Conservation (phyloP, 2,888 invertebrate species). For the Microctonus aethiopoides region DNA sequence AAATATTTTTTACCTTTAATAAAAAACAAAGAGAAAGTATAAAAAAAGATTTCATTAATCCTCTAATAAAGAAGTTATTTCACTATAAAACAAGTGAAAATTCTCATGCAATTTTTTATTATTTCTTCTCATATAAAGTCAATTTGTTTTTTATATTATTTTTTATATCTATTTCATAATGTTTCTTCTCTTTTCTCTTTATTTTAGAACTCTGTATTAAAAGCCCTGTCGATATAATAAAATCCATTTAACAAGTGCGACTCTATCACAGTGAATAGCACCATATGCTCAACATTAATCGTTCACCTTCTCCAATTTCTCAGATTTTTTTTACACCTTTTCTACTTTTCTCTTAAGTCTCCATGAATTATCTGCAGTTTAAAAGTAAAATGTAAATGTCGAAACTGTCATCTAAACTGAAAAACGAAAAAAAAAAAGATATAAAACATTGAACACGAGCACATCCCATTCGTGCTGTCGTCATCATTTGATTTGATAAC, state of each 20-base stretch:
- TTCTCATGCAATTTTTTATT: neutral
- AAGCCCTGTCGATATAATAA: neutral
- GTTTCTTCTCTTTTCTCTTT: neutral
- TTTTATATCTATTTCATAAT: neutral
- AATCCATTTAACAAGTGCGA: neutral
- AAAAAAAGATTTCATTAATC: slow-evolving; percentile 9
- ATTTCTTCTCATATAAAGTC: neutral
- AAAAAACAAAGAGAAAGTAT: neutral
- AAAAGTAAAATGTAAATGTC: neutral
- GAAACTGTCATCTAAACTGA: neutral
- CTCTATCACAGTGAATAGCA: neutral
- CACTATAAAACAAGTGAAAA: slow-evolving; percentile 1
- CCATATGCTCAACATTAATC: neutral
- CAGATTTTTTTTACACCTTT: too few species aligned
- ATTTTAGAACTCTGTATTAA: neutral
- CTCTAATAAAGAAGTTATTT: slow-evolving; percentile 10
- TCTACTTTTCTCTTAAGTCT: neutral
- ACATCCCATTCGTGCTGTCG: neutral
- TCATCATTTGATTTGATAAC: neutral
- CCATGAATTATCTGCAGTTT: neutral
- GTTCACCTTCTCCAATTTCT: neutral
- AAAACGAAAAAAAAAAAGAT: neutral
- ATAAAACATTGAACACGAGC: neutral
- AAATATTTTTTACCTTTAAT: slow-evolving; percentile 5
- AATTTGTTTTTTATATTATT: neutral